Evolutionary conservation across 1,140 invertebrate species (phyloP).

Genomic region (Trachelipus rathkii): DNA sequence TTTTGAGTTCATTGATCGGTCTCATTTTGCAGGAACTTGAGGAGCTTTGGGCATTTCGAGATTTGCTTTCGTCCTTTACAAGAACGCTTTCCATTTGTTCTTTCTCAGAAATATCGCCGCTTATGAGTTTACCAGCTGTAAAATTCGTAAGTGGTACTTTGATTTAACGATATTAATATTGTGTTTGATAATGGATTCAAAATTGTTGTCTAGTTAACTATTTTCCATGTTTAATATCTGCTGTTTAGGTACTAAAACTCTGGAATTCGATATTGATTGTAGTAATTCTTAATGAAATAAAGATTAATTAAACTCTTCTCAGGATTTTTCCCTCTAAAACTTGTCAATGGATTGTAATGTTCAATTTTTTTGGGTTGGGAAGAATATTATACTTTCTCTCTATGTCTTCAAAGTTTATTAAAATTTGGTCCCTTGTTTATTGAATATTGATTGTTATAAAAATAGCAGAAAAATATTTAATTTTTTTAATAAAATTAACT

Average conservation of each 20-base stretch:
- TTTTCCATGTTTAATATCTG: background rate
- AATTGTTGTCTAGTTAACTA: background rate
- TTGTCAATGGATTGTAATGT: no score
- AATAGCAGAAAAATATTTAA: background rate
- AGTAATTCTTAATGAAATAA: no score
- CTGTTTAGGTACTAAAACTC: background rate
- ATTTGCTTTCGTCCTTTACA: constrained; percentile 66
- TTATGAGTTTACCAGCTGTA: constrained; percentile 78
- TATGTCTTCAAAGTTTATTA: background rate
- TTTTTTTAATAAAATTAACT: background rate
- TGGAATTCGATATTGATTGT: background rate
- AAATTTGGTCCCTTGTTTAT: background rate
- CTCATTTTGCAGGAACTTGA: constrained; percentile 59
- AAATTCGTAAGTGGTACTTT: constrained; percentile 52
- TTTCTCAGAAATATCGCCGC: constrained; percentile 65
- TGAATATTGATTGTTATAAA: no score
- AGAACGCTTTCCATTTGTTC: constrained; percentile 69
- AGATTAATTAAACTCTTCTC: no score
- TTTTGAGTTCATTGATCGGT: background rate
- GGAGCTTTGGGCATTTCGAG: constrained; percentile 75
- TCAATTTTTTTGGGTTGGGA: background rate
- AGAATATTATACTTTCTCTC: background rate
- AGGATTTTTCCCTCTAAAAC: no score
- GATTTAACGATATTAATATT: background rate
- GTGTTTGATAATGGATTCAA: background rate